Evolutionary conservation across 2,888 invertebrate genomes (phyloP), one percentile per base, ranked within the genome.

Genomic region (Drosophila glabriapex): DNA sequence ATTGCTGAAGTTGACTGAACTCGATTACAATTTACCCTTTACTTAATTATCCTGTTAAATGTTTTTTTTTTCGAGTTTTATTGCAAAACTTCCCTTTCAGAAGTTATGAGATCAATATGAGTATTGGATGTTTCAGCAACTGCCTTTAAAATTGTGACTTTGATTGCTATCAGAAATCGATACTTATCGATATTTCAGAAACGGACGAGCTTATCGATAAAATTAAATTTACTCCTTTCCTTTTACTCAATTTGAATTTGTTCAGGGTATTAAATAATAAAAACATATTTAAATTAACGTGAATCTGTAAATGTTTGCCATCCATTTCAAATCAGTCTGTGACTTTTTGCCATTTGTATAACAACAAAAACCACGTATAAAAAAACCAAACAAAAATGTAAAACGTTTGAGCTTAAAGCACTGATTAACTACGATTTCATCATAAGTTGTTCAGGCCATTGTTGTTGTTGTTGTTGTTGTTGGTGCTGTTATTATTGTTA

Each of bases 401-500:
- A 25, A 49, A 28, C 5, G 33, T 16, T 25, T 16, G 25, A 25
- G 35, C n/a, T 33, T 60, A n/a, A 60, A 28, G 35, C 16, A n/a
- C 53, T 41, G 19, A 6, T 31, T 28, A 66, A 6, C 33, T 52
- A 19, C 43, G 52, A 28, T 33, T 67, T 37, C 29, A 68, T 54
- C 28, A 46, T 46, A 25, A 25, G 22, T 25, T 53, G 43, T 53
- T 22, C 7, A 22, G 16, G 14, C 1, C 22, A 46, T 46, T 31
- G 16, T 37, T 35, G 43, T 4, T 59, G 53, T 41, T 29, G 14
- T 39, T 39, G 22, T 9, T 9, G 25, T 37, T 39, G 53, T 31
- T 25, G 12, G n/a, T 52, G 33, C 63, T 72, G 52, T 54, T 58
- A 37, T 28, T 63, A 29, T 56, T 59, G 58, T 53, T 35, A 73